A percentile compares a stretch with the other conserved stretches of the same genome.
Conservation (phyloP, 1,140 invertebrate genomes). For the Drosophila parabipectinata region DNA sequence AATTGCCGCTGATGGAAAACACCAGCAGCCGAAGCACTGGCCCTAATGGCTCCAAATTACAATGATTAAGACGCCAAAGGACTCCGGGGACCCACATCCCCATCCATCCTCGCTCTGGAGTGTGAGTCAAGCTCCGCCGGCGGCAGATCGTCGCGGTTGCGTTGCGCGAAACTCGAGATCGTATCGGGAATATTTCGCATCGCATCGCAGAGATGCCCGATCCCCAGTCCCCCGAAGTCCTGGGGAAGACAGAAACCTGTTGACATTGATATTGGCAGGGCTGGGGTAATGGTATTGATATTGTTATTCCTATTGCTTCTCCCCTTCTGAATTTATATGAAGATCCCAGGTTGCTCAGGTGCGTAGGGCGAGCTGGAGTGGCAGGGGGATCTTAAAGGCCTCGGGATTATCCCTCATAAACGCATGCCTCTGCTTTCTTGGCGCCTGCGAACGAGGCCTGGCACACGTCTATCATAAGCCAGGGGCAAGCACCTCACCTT, state of each 20-base stretch:
- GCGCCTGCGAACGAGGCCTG: constrained; percentile 38
- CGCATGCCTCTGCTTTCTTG: constrained; percentile 9
- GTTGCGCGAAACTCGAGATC: constrained; percentile 56
- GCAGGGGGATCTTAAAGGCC: constrained; percentile 7
- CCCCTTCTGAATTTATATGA: constrained; percentile 13
- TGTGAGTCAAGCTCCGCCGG: constrained; percentile 46
- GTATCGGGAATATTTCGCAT: constrained; percentile 41
- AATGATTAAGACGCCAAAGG: constrained; percentile 70
- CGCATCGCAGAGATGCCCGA: constrained; percentile 32
- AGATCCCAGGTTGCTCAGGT: constrained; percentile 11
- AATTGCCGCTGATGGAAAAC: constrained; percentile 69
- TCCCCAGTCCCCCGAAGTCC: constrained; percentile 8
- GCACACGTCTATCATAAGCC: constrained; percentile 76
- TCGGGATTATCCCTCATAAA: not conserved
- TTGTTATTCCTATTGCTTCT: constrained; percentile 57
- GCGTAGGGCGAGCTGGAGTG: constrained; percentile 27
- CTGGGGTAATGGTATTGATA: constrained; percentile 68
- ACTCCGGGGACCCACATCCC: constrained; percentile 14
- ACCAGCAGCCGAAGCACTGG: constrained; percentile 67
- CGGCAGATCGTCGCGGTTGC: constrained; percentile 36
- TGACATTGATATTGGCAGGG: constrained; percentile 58
- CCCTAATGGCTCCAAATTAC: constrained; percentile 77
- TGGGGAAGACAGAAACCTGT: constrained; percentile 56
- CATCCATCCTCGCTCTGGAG: not conserved
- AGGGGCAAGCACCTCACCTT: constrained; percentile 19